These are phyloP conservation scores for Drosophila mettleri DNA, from an alignment of 2,888 invertebrate species.

Conservation along the genomic window DNA sequence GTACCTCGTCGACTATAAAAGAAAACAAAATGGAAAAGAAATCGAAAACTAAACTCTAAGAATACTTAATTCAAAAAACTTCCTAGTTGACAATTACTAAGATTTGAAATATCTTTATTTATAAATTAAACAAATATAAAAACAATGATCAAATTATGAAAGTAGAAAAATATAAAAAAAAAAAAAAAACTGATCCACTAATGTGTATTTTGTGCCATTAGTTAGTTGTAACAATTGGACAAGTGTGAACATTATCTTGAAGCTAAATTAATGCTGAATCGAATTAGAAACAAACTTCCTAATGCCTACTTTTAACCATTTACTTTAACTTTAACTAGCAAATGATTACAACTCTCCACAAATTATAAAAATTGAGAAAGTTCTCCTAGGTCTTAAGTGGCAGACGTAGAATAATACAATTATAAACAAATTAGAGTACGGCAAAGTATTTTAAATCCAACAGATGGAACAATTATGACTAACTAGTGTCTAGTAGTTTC, in stretches of 20 bases:
- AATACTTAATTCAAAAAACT: slow-evolving; percentile 53
- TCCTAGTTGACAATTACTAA: slow-evolving; percentile 69
- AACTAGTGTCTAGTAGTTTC: slow-evolving; percentile 75
- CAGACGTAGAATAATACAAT: slow-evolving; percentile 37
- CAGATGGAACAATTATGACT: slow-evolving; percentile 65
- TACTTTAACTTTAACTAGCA: slow-evolving; percentile 20
- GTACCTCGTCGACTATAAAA: slow-evolving; percentile 77
- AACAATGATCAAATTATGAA: slow-evolving; percentile 24
- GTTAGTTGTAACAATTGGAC: slow-evolving; percentile 62
- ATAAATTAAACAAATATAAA: slow-evolving; percentile 26
- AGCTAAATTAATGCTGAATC: slow-evolving; percentile 65
- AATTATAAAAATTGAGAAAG: slow-evolving; percentile 44
- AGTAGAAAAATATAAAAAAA: slow-evolving; percentile 11
- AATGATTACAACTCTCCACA: slow-evolving; percentile 31
- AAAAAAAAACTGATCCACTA: slow-evolving; percentile 38
- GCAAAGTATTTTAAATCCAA: slow-evolving; percentile 61
- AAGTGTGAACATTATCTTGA: slow-evolving; percentile 71
- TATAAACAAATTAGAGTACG: slow-evolving; percentile 20
- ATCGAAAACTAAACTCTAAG: slow-evolving; percentile 47
- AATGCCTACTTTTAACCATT: slow-evolving; percentile 37
- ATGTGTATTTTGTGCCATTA: slow-evolving; percentile 52
- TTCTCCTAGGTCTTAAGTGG: slow-evolving; percentile 42
- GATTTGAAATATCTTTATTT: slow-evolving; percentile 64
- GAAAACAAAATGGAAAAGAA: slow-evolving; percentile 8
- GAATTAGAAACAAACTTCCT: slow-evolving; percentile 53